These are phyloP conservation scores for Eubasilissa regina DNA, from an alignment of 1,140 invertebrate species.

Conservation along the genomic window DNA sequence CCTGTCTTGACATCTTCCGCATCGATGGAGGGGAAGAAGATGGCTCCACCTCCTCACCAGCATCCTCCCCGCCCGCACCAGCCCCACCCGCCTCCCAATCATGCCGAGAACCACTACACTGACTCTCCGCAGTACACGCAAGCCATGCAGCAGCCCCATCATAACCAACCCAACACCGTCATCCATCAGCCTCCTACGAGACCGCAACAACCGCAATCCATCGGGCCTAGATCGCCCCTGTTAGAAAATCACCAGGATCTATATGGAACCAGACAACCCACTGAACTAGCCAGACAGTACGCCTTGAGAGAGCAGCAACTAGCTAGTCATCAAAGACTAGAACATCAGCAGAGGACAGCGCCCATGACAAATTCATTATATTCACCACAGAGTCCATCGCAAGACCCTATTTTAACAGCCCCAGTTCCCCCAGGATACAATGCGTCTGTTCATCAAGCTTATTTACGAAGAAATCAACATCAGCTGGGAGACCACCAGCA, in stretches of 20 bases:
- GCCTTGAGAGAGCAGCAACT: conserved; percentile 69
- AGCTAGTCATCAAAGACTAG: conserved; percentile 64
- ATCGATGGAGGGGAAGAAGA: conserved; percentile 81
- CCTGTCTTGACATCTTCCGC: conserved; percentile 75
- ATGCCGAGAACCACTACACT: conserved; percentile 68
- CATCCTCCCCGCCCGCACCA: conserved; percentile 67
- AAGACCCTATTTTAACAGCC: conserved; percentile 54
- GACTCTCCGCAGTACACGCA: conserved; percentile 65
- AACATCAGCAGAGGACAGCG: conserved; percentile 63
- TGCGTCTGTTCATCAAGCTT: conserved; percentile 71
- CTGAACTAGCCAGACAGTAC: conserved; percentile 68
- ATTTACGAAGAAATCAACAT: conserved; percentile 71
- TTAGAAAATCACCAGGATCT: conserved; percentile 71
- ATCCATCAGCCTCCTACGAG: conserved; percentile 69
- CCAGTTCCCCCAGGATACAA: conserved; percentile 70
- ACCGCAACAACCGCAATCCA: conserved; percentile 67
- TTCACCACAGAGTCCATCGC: conserved; percentile 51
- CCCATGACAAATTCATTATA: conserved; percentile 64
- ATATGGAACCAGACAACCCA: conserved; percentile 69
- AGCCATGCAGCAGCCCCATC: conserved; percentile 69
- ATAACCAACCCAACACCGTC: conserved; percentile 70
- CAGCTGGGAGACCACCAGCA: conserved; percentile 67
- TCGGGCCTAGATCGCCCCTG: conserved; percentile 69
- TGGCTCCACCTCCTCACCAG: conserved; percentile 69
- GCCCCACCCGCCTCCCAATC: conserved; percentile 8